Percentiles rank a stretch among this genome's conserved stretches.
Conservation (phyloP, 2,113 vertebrate genomes). For the Notechis scutatus region DNA sequence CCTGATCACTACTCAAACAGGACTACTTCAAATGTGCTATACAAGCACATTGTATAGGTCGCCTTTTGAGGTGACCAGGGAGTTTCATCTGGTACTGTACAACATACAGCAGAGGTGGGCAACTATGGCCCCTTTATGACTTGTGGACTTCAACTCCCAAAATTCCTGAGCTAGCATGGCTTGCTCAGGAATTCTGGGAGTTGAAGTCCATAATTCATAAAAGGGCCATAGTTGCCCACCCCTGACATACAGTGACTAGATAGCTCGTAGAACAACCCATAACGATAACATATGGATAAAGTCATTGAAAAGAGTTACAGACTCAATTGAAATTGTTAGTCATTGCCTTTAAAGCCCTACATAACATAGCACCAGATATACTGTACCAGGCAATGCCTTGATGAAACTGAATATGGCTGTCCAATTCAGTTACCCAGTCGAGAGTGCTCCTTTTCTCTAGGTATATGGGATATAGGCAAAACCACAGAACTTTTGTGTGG, state of each 20-base stretch:
- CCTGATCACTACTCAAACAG: not conserved
- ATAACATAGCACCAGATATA: not conserved
- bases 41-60: not conserved
- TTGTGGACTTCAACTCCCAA: no score
- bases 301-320: not conserved
- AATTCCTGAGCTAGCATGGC: no score
- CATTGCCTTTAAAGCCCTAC: not conserved
- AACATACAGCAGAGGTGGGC: no score
- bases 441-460: not conserved
- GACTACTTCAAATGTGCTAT: not conserved
- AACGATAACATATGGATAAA: not conserved
- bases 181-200: no score
- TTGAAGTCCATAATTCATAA: no score
- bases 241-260: not conserved
- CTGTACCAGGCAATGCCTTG: not conserved
- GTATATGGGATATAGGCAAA: not conserved
- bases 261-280: not conserved
- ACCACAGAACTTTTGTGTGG: not conserved
- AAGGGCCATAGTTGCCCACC: no score
- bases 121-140: no score
- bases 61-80: not conserved
- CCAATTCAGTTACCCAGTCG: not conserved
- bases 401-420: not conserved
- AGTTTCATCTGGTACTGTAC: not conserved
- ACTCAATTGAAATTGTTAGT: not conserved